These are phyloP conservation scores for Pectinophora gossypiella DNA, from an alignment of 1,140 invertebrate genomes.

Conservation along the genomic window DNA sequence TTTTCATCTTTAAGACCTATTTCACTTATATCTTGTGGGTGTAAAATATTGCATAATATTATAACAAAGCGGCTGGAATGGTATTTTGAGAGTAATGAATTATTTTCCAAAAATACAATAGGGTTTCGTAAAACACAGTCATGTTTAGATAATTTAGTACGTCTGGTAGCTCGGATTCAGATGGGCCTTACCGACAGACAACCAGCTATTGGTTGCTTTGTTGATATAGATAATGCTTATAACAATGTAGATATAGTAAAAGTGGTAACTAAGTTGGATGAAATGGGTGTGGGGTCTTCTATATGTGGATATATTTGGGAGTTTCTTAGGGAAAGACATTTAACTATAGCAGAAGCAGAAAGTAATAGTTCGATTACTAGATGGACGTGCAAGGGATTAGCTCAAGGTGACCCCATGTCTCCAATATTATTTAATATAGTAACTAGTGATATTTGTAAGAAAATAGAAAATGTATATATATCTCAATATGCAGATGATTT, in stretches of 20 bases:
- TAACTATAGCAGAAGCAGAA: conserved; percentile 7
- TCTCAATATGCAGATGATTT: conserved; percentile 25
- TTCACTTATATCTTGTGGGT: conserved; percentile 22
- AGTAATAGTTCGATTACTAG: conserved; percentile 1
- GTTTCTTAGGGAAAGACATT: conserved; percentile 14
- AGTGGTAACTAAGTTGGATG: not conserved
- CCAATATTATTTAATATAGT: conserved; percentile 23
- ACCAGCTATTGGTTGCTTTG: conserved; percentile 7
- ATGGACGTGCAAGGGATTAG: conserved; percentile 16
- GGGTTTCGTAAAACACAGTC: conserved; percentile 10
- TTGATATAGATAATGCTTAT: conserved; percentile 13
- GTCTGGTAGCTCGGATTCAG: conserved; percentile 9
- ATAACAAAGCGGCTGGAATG: conserved; percentile 8
- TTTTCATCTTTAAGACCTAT: conserved; percentile 28
- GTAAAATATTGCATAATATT: conserved; percentile 21
- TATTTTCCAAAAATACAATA: conserved; percentile 2
- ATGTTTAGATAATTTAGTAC: conserved; percentile 6
- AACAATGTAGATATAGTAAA: conserved; percentile 9
- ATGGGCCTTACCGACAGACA: conserved; percentile 3
- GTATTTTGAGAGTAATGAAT: conserved; percentile 6
- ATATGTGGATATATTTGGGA: conserved; percentile 7
- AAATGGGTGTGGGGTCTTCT: not conserved
- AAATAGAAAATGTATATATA: conserved; percentile 8
- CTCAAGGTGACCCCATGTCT: conserved; percentile 28
- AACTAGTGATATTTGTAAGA: conserved; percentile 13